These are phyloP conservation scores for Drosophila punjabiensis DNA, from an alignment of 1,140 invertebrate species.

Conservation along the genomic window DNA sequence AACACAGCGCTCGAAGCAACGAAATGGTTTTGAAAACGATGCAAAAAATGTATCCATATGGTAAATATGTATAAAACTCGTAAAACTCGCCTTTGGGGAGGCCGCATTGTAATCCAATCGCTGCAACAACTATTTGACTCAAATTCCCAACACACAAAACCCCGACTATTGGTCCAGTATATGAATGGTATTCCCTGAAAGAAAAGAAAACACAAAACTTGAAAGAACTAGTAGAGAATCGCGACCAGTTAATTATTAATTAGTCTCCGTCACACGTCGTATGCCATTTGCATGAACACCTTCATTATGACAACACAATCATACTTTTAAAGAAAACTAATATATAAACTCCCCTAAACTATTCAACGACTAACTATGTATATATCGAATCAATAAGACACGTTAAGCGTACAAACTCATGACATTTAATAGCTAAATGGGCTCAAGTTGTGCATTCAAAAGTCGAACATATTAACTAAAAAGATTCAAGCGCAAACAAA, in stretches of 20 bases:
- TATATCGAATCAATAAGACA: background rate
- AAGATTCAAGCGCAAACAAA: background rate
- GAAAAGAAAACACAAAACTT: background rate
- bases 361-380: background rate
- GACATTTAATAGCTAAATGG: constrained; percentile 3
- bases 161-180: constrained; percentile 2
- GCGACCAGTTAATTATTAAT: background rate
- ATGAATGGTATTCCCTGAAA: constrained; percentile 4
- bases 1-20: constrained; percentile 2
- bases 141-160: background rate
- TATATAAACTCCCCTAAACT: background rate
- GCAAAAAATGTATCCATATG: constrained; percentile 2
- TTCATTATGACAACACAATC: background rate
- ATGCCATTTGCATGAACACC: constrained; percentile 8
- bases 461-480: background rate
- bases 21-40: background rate
- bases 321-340: background rate
- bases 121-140: constrained; percentile 4
- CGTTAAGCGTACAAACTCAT: background rate
- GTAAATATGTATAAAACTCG: constrained; percentile 13
- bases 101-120: background rate
- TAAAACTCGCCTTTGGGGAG: constrained; percentile 8
- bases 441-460: background rate
- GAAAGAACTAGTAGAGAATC: constrained; percentile 1
- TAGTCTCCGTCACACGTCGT: background rate